These are phyloP conservation scores for Drosophila fungiperda DNA, from an alignment of 2,888 invertebrate genomes.

Conservation along the genomic window DNA sequence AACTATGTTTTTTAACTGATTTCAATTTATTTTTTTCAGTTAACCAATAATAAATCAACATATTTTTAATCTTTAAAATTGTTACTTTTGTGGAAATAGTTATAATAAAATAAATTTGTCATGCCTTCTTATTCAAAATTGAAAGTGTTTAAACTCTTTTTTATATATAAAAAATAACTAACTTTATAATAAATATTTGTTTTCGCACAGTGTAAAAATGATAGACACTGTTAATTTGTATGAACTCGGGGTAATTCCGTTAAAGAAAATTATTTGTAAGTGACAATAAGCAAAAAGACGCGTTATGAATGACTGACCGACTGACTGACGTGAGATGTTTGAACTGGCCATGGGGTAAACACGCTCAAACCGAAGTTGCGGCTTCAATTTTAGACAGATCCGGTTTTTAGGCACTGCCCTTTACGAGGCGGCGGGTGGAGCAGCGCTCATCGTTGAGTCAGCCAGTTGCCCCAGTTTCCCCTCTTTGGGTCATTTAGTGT, in stretches of 20 bases:
- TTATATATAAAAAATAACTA: too few species aligned
- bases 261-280: constrained; percentile 44
- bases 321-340: constrained; percentile 35
- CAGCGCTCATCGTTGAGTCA: constrained; percentile 36
- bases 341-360: constrained; percentile 64
- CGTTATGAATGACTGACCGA: constrained; percentile 42
- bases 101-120: background rate
- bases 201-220: background rate
- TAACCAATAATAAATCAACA: background rate
- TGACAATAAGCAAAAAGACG: constrained; percentile 27
- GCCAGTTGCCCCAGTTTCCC: constrained; percentile 29
- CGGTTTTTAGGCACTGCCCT: constrained; percentile 68
- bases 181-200: background rate
- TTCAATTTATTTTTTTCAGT: background rate
- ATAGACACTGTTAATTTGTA: constrained; percentile 58
- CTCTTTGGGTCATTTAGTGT: constrained; percentile 49
- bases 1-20: background rate
- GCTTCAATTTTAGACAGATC: constrained; percentile 47
- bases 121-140: too few species aligned
- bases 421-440: constrained; percentile 23
- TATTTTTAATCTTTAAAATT: background rate
- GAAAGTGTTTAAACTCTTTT: too few species aligned
- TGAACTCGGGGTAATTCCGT: constrained; percentile 79
- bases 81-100: background rate
- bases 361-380: constrained; percentile 30